Base-by-base conservation (phyloP, 1,140 invertebrate species). In the Cataglyphis hispanica region DNA sequence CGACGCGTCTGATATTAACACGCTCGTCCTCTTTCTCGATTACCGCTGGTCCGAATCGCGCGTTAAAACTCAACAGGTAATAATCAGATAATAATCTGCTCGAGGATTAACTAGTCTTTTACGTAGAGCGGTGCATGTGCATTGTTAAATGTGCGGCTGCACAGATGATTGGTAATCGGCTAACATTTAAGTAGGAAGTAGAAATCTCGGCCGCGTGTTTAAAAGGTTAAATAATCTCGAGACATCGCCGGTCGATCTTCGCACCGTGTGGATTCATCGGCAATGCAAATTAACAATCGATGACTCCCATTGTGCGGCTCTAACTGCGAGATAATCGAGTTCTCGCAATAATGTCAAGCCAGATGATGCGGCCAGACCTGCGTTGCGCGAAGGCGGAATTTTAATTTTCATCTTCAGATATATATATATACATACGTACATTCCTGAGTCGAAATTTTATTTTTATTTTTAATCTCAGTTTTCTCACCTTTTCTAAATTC, bases 131-230 rank as follows among this genome's bases (percentile, higher is more conserved):
- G 31, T 25, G 76, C 31, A 53, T 66, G 27, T 22, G 10, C 66
- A 83, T 83, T 83, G 78, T 83, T 74, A 81, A 25, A 58, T 31
- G 34, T 53, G 22, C 27, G 25, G 75, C 75, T 63, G 43, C 67
- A 56, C 67, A 61, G n/a, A 56, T 72, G 66, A 72, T 66, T 81
- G 63, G 66, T 70, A 81, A 83, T 83, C 53, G 43, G 67, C 60
- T 83, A 80, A 60, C 67, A 83, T 83, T 83, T 83, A 83, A 83
- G 37, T 83, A 83, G 67, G 67, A 83, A 83, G 72, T 83, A 60
- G 78, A 83, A 83, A 83, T 83, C 78, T 74, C 40, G 78, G 56
- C 40, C 76, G 53, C 64, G 67, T 74, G 67, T 27, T 83, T 72
- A 83, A 83, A 83, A 83, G 78, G 78, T 83, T 83, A 83, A 83